Base-by-base conservation (phyloP, 1,140 invertebrate species). In the Uloborus diversus region DNA sequence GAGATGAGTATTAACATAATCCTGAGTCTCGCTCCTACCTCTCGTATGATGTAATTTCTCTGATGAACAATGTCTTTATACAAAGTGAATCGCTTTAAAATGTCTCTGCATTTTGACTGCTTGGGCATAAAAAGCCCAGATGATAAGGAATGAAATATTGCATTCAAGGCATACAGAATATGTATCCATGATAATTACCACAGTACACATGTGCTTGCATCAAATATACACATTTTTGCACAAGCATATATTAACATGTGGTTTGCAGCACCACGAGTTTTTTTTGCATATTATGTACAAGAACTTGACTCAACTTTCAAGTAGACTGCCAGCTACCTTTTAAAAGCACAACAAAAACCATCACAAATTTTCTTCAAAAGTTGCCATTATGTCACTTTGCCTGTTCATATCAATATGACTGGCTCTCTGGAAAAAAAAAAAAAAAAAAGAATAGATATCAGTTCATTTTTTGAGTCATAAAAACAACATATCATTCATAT, bases 381-480 rank as follows among this genome's bases (percentile, higher is more conserved):
- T 95, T 85, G 96, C 95, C 95, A 98, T 97, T 85, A 98, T 90
- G 90, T 98, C 96, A 89, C 96, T 97, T 88, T 98, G 96, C 90
- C 95, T 92, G 88, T 97, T 98, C 95, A 98, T 97, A 87, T 98
- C 96, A 85, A 98, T 98, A 88, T 95, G 94, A 69, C 94, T 93
- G 68, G 95, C 95, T 93, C 96, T 92, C 96, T 97, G 91, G 66
- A 92, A 92, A 84, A 82, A 86, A 84, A 86, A 87, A 86, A 73
- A 62, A 62, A 82, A 84, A 14, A 7, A 7, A 7, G 37, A 42
- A 42, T 42, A 14, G 37, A n/a, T n/a, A n/a, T n/a, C n/a, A n/a
- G n/a, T n/a, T n/a, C n/a, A n/a, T n/a, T n/a, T n/a, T n/a, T n/a
- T n/a, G n/a, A n/a, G n/a, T n/a, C n/a, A n/a, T n/a, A n/a, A n/a